These are phyloP conservation scores for Lagocephalus sceleratus DNA, from an alignment of 2,797 vertebrate genomes.

Conservation along the genomic window DNA sequence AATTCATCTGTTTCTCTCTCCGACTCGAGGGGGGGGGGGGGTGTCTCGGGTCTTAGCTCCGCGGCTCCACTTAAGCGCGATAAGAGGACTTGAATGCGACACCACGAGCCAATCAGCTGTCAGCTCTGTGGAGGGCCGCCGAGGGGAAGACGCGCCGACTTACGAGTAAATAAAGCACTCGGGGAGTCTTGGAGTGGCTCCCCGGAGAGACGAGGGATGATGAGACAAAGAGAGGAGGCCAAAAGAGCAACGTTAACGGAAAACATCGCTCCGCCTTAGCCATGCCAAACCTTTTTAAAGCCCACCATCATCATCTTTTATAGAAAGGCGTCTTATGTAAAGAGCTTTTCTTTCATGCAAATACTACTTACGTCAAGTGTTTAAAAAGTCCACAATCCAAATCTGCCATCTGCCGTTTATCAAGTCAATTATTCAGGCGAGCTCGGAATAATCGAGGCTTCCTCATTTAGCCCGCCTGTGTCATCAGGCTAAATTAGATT, in stretches of 20 bases:
- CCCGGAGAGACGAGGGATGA: constrained; percentile 28
- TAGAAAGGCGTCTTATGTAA: neutral
- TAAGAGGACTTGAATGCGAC: constrained; percentile 48
- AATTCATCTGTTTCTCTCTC: neutral
- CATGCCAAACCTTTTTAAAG: constrained; percentile 15
- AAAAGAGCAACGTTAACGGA: constrained; percentile 43
- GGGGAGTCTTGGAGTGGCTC: constrained; percentile 42
- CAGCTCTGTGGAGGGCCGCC: constrained; percentile 29
- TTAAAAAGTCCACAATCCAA: neutral
- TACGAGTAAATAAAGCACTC: constrained; percentile 55
- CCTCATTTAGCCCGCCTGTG: neutral
- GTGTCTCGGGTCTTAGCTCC: constrained; percentile 23
- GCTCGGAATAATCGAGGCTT: neutral
- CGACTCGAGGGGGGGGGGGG: neutral
- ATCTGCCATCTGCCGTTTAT: constrained; percentile 13
- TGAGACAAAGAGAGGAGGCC: constrained; percentile 32
- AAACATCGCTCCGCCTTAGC: constrained; percentile 16
- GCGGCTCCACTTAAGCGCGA: constrained; percentile 37
- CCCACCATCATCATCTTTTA: constrained; percentile 12
- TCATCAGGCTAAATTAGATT: constrained; percentile 1
- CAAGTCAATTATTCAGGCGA: neutral
- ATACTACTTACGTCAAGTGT: neutral
- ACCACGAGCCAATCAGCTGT: constrained; percentile 34
- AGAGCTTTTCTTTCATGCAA: neutral
- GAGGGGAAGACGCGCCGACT: constrained; percentile 19